phyloP scores from a whole-genome alignment of 2,113 vertebrate genomes.

The Camelus bactrianus region DNA sequence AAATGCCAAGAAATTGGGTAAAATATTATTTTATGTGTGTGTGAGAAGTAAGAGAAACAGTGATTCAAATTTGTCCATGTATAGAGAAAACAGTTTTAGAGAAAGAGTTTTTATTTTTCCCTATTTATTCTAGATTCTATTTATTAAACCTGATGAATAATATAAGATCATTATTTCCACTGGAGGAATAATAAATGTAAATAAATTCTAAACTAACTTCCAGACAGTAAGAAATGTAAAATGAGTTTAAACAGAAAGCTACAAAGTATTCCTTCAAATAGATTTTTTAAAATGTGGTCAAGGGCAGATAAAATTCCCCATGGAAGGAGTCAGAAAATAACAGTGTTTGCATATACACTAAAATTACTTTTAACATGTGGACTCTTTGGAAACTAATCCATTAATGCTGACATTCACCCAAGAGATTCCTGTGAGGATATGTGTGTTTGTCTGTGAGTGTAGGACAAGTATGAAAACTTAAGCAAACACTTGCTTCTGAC shows the following conservation, averaged over 20 bases:
- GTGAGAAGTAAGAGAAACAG: neutral
- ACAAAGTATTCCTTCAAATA: constrained; percentile 45
- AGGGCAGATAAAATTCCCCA: neutral
- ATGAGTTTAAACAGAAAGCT: neutral
- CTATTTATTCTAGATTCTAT: neutral
- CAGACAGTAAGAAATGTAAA: neutral
- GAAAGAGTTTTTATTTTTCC: neutral
- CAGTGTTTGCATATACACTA: neutral
- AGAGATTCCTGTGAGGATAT: neutral
- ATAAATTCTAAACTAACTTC: constrained; percentile 33
- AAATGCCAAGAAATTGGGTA: neutral
- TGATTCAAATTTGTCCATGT: neutral
- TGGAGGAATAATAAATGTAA: constrained; percentile 2
- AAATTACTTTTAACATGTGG: neutral
- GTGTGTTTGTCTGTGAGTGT: neutral
- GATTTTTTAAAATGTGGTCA: neutral
- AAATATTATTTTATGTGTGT: neutral
- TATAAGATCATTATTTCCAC: neutral
- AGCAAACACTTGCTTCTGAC: neutral
- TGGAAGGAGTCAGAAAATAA: neutral
- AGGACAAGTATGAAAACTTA: neutral
- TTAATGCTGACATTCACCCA: neutral
- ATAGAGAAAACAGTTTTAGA: neutral
- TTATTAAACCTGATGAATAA: constrained; percentile 18
- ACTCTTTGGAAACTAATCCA: constrained; percentile 30